These are phyloP conservation scores for Darevskia mixta DNA, from an alignment of 2,797 vertebrate genomes.

Conservation along the genomic window DNA sequence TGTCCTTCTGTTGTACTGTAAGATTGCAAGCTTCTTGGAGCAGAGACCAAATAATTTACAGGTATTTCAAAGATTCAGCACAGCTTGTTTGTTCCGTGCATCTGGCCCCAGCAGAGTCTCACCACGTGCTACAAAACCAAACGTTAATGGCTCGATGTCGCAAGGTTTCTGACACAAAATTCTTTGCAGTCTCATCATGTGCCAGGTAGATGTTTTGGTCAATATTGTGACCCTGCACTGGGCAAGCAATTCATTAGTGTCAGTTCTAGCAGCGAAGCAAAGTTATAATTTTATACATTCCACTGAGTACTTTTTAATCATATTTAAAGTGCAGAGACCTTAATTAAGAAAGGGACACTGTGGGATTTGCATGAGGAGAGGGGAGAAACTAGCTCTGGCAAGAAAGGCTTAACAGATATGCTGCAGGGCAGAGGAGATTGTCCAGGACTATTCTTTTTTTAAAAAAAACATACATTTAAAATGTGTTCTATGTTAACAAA, in stretches of 20 bases:
- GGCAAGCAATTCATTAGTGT: slow-evolving; percentile 22
- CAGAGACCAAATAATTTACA: not conserved
- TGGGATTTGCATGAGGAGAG: not conserved
- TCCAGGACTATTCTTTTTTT: not conserved
- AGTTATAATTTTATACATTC: slow-evolving; percentile 18
- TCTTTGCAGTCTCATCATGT: not conserved
- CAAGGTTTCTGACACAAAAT: not conserved
- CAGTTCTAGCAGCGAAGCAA: not conserved
- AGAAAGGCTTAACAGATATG: not conserved
- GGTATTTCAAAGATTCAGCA: not conserved
- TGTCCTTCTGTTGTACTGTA: not conserved
- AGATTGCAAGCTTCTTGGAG: not conserved
- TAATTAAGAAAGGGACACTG: slow-evolving; percentile 15
- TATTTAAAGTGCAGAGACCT: slow-evolving; percentile 14
- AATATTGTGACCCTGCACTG: not conserved
- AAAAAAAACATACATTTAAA: not conserved
- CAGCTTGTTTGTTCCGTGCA: not conserved
- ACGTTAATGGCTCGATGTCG: not conserved
- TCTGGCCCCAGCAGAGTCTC: too few relatives aligned
- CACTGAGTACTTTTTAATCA: not conserved
- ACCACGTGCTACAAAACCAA: not conserved
- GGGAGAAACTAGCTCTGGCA: not conserved
- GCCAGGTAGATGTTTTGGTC: not conserved
- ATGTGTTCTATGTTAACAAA: not conserved
- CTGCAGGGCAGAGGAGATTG: not conserved